phyloP scores from a whole-genome alignment of 2,113 vertebrate genomes.

The Psilopsiagon aymara region DNA sequence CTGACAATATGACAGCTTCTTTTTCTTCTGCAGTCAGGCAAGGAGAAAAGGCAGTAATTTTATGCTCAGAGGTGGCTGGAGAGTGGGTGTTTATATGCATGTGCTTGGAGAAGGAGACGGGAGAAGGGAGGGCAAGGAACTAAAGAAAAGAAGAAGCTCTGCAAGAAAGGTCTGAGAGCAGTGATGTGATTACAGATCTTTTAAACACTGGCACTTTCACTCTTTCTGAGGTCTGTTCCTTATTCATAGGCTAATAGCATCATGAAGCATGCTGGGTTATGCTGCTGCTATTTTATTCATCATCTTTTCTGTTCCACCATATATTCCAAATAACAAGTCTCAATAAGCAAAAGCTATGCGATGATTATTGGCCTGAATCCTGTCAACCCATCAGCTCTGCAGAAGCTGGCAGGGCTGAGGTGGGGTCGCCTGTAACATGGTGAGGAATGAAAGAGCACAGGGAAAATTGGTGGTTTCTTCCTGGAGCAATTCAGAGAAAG shows the following conservation, averaged over 20 bases:
- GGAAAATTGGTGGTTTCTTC: accelerated
- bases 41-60: conserved; percentile 14
- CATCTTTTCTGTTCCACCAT: neutral
- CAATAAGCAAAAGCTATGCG: neutral
- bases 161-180: neutral
- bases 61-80: neutral
- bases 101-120: neutral
- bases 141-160: conserved; percentile 7
- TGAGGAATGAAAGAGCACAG: neutral
- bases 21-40: neutral
- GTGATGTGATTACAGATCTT: conserved; percentile 13
- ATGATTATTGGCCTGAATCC: neutral
- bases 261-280: neutral
- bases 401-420: neutral
- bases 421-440: neutral
- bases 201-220: neutral
- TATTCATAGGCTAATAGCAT: neutral
- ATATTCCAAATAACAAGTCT: neutral
- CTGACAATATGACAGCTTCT: neutral
- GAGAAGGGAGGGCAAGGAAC: neutral
- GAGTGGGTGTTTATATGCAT: conserved; percentile 31
- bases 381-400: neutral
- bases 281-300: neutral
- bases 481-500: neutral
- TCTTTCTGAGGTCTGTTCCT: neutral